Evolutionary conservation across 2,113 vertebrate species (phyloP), one percentile per base, ranked within the genome.

Genomic region (Stomatorhinus ivindoensis): DNA sequence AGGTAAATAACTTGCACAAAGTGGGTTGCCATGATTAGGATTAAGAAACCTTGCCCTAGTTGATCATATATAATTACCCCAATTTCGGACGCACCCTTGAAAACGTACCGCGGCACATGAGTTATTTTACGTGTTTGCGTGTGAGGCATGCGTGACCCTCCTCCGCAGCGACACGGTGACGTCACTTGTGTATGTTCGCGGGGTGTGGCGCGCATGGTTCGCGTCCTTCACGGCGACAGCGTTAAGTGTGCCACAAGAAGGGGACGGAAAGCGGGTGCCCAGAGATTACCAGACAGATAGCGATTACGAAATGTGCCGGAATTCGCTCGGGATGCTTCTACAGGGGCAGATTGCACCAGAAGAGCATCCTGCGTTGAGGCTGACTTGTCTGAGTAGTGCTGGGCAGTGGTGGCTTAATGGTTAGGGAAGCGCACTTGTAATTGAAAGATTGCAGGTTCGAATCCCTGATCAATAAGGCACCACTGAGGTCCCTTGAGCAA

Each of bases 1-100:
- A 39, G 73, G 35, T 39, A 80, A 80, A 31, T 69, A 69, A 69
- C n/a, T n/a, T 69, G 11, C 61, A 80, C 35, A 19, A 80, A 80
- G 73, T 42, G 31, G 35, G 31, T 80, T 80, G 73, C 73, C 73
- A 42, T 80, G 73, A 80, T 42, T 19, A 80, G 73, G 73, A 80
- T 80, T 80, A 80, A 80, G 73, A 80, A 80, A 80, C 73, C 73
- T 80, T 35, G 73, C 73, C 73, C 73, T 80, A 42, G 31, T 80
- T 80, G 73, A 80, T 80, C 73, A 80, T 42, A 80, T 80, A 80
- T 80, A 80, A 80, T 80, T 80, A 42, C 35, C 35, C 13, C 73
- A 80, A 80, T 80, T 80, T 80, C 15, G 35, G 73, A 42, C 73
- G 73, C 73, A 19, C 73, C 73, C 73, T 80, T 35, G 73, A 80